phyloP scores from a whole-genome alignment of 2,113 vertebrate genomes.

The Scomber japonicus region DNA sequence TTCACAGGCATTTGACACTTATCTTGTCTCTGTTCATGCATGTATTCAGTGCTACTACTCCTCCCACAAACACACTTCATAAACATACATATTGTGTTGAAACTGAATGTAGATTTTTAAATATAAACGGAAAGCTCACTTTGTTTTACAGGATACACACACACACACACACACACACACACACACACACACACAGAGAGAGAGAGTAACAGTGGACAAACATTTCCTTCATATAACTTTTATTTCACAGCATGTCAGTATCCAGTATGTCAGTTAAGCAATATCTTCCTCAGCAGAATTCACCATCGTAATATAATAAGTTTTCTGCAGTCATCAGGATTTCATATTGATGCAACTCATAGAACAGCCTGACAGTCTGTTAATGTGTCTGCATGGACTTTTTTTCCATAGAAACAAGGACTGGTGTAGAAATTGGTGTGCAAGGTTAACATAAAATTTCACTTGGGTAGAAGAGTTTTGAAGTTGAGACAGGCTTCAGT shows the following conservation, averaged over 20 bases:
- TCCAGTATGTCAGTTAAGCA: slow-evolving; percentile 47
- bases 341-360: slow-evolving; percentile 22
- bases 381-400: not conserved
- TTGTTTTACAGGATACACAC: not conserved
- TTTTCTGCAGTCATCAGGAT: slow-evolving; percentile 22
- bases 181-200: not conserved
- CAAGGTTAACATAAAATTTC: slow-evolving; percentile 42
- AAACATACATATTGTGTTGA: not conserved
- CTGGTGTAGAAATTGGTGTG: slow-evolving; percentile 15
- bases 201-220: not conserved
- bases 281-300: slow-evolving; percentile 37
- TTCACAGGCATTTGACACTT: too few species aligned
- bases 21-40: not conserved
- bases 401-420: slow-evolving; percentile 22
- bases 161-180: not conserved
- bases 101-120: not conserved
- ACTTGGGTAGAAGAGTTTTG: slow-evolving; percentile 47
- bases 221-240: slow-evolving; percentile 37
- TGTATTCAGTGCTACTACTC: not conserved
- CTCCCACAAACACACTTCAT: not conserved
- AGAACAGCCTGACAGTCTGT: slow-evolving; percentile 5
- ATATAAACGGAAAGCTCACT: not conserved
- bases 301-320: slow-evolving; percentile 18
- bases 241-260: slow-evolving; percentile 61
- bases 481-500: slow-evolving; percentile 3